phyloP scores from a whole-genome alignment of 2,888 invertebrate genomes.

The Beris chalybata region DNA sequence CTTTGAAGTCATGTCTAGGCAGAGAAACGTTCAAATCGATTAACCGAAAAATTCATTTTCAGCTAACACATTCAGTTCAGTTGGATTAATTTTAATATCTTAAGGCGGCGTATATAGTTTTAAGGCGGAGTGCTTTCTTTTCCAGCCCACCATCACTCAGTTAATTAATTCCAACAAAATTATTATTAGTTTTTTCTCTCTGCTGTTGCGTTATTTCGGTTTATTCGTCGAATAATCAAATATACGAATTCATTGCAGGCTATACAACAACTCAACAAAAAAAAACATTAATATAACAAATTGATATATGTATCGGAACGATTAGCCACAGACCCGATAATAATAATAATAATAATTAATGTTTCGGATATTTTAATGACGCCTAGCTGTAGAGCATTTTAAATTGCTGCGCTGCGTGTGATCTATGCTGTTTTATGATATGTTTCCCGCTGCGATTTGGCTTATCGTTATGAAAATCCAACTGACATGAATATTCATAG shows the following conservation, averaged over 20 bases:
- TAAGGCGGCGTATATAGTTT: no score
- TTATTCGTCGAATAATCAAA: no score
- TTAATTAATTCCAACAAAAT: no score
- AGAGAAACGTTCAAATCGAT: conserved; percentile 18
- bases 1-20: not conserved
- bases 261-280: no score
- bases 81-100: conserved; percentile 14
- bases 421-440: conserved; percentile 15
- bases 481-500: no score
- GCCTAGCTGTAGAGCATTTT: conserved; percentile 8
- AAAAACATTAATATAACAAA: not conserved
- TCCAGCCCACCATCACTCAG: no score
- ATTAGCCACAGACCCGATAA: conserved; percentile 4
- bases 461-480: no score
- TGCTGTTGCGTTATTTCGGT: no score
- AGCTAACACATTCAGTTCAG: not conserved
- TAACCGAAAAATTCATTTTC: conserved; percentile 11
- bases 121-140: no score
- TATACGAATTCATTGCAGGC: no score
- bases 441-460: no score
- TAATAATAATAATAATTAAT: conserved; percentile 3
- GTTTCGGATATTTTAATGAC: conserved; percentile 7
- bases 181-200: no score
- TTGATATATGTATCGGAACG: conserved; percentile 22
- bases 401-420: conserved; percentile 9